Evolutionary conservation across 2,888 invertebrate species (phyloP), one percentile per base, ranked within the genome.

Genomic region (Acrocera orbiculus): DNA sequence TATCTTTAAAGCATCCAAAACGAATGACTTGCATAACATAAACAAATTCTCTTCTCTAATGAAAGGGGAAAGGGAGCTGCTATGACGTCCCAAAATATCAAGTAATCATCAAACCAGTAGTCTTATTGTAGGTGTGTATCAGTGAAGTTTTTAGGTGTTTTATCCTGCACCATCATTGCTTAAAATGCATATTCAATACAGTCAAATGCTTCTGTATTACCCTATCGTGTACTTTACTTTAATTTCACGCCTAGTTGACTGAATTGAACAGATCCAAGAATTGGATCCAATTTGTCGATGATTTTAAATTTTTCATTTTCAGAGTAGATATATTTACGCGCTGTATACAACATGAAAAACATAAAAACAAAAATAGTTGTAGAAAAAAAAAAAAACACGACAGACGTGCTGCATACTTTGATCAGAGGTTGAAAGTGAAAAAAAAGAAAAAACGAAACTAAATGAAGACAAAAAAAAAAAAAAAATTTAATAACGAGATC

Each of bases 161-260:
- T 4, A 22, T 7, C 22, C 9, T 22, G 4, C 8, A 22, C 10
- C 11, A 23, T 23, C 23, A 23, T 23, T 23, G 23, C n/a, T 23
- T 11, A 11, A 11, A 23, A 11, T 23, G n/a, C 23, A n/a, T 23
- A 22, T 22, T 22, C 10, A 6, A 4, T 22, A 4, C 10, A 11
- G 23, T 23, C 10, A n/a, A n/a, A n/a, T 23, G 23, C 23, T 23
- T 23, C 23, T 11, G 9, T n/a, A n/a, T n/a, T 17, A 33, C 27
- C 20, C 9, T 27, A 16, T 17, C 24, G 23, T 23, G 27, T 33
- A 34, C 29, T 36, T 34, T 32, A 36, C 36, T 36, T 34, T 39
- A 39, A 39, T 39, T 39, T 39, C 39, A 39, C 39, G 39, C 36
- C 39, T 39, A 32, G 39, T 39, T 39, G 39, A 39, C 27, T 36